Evolutionary conservation across 2,888 invertebrate species (phyloP).

Genomic region (Nymphalis polychloros): DNA sequence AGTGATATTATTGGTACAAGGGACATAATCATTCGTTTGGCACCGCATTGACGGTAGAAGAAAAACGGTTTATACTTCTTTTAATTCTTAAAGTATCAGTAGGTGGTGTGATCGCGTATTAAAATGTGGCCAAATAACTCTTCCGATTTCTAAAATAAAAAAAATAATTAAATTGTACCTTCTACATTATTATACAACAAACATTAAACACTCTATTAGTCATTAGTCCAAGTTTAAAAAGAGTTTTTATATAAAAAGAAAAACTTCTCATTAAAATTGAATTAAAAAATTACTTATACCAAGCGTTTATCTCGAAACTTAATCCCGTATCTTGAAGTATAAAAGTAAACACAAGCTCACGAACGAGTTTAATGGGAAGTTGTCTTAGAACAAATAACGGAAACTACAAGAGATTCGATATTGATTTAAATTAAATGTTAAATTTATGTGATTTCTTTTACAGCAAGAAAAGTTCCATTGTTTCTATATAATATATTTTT

Average conservation of each 20-base stretch:
- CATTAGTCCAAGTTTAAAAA: not conserved
- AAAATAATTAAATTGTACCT: too few species aligned
- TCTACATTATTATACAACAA: too few species aligned
- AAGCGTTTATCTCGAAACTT: slow-evolving; percentile 10
- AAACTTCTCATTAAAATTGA: not conserved
- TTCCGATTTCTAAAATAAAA: too few species aligned
- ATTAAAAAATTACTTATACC: slow-evolving; percentile 6
- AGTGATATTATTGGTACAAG: too few species aligned
- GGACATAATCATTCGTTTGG: too few species aligned
- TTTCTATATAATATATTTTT: not conserved
- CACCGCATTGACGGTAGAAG: too few species aligned
- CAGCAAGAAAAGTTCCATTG: not conserved
- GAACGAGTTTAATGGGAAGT: slow-evolving; percentile 6
- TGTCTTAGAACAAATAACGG: slow-evolving; percentile 6
- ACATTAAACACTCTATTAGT: too few species aligned
- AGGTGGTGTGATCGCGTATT: too few species aligned
- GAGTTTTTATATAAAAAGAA: not conserved
- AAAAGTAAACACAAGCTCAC: slow-evolving; percentile 3
- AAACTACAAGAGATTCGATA: slow-evolving; percentile 12
- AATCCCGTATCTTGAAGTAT: slow-evolving; percentile 10
- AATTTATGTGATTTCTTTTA: slow-evolving; percentile 2
- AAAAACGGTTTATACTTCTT: too few species aligned
- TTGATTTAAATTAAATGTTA: slow-evolving; percentile 10
- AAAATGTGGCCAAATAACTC: too few species aligned
- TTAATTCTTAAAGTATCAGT: too few species aligned